These are phyloP conservation scores for Myripristis jacobus DNA, from an alignment of 2,797 vertebrate genomes.

Conservation along the genomic window DNA sequence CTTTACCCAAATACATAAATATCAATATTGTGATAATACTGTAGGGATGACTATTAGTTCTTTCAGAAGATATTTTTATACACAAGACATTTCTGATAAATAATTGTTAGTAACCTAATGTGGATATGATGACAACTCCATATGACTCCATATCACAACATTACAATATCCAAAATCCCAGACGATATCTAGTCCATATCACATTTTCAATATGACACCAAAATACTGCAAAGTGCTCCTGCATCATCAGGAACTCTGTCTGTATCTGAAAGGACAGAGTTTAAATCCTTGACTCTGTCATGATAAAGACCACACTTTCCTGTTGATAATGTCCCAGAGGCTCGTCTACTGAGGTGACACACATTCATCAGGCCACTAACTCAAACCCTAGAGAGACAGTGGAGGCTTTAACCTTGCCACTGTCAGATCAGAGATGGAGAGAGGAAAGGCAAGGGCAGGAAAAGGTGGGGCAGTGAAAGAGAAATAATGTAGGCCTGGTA, in stretches of 20 bases:
- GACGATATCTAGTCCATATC: too few species aligned
- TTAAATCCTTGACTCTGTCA: constrained; percentile 46
- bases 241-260: constrained; percentile 10
- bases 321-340: constrained; percentile 53
- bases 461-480: constrained; percentile 58
- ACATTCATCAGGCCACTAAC: constrained; percentile 67
- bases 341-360: constrained; percentile 54
- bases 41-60: too few species aligned
- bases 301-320: constrained; percentile 54
- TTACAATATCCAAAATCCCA: too few species aligned
- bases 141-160: too few species aligned
- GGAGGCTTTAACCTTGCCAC: constrained; percentile 73
- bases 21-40: too few species aligned
- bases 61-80: too few species aligned
- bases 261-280: not conserved
- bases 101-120: too few species aligned
- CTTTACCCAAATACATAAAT: too few species aligned
- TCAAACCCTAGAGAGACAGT: constrained; percentile 61
- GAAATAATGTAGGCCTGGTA: constrained; percentile 61
- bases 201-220: too few species aligned
- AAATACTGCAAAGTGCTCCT: constrained; percentile 22
- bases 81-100: too few species aligned
- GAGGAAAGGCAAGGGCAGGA: constrained; percentile 44
- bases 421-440: constrained; percentile 56
- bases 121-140: too few species aligned